Evolutionary conservation across 2,888 invertebrate species (phyloP).

Genomic region (Conops quadrifasciatus): DNA sequence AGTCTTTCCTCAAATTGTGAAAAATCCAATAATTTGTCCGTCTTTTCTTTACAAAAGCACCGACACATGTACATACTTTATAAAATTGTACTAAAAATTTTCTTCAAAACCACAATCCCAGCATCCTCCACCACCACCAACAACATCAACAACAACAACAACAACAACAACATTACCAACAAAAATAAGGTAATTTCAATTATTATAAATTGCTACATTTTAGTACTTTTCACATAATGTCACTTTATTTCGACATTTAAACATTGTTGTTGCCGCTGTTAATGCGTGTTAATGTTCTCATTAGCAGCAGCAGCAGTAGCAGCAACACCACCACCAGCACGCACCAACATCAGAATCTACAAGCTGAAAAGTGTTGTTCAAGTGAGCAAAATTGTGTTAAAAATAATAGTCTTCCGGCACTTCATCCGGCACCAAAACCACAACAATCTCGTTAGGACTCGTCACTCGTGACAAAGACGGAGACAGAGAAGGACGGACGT

Average conservation of each 20-base stretch:
- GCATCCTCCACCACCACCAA: neutral
- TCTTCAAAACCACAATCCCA: slow-evolving; percentile 24
- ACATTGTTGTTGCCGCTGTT: neutral
- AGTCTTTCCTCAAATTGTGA: too few relatives aligned
- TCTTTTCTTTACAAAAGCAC: too few relatives aligned
- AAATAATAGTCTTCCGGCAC: neutral
- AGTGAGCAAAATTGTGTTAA: slow-evolving; percentile 23
- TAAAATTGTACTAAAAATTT: slow-evolving; percentile 22
- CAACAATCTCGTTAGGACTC: too few relatives aligned
- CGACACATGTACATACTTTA: neutral
- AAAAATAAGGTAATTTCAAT: slow-evolving; percentile 25
- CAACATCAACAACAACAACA: neutral
- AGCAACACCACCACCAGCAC: slow-evolving; percentile 6
- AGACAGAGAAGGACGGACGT: neutral
- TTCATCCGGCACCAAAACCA: neutral
- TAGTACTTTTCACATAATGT: slow-evolving; percentile 13
- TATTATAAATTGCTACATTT: slow-evolving; percentile 29
- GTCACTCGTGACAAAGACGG: neutral
- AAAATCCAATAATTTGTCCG: too few relatives aligned
- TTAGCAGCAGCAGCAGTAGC: slow-evolving; percentile 10
- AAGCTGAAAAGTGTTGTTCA: slow-evolving; percentile 21
- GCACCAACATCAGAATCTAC: slow-evolving; percentile 14
- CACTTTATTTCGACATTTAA: neutral
- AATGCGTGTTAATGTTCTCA: slow-evolving; percentile 1
- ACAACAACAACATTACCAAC: slow-evolving; percentile 5